Evolutionary conservation across 2,888 invertebrate species (phyloP).

Genomic region (Chloromyia formosa): DNA sequence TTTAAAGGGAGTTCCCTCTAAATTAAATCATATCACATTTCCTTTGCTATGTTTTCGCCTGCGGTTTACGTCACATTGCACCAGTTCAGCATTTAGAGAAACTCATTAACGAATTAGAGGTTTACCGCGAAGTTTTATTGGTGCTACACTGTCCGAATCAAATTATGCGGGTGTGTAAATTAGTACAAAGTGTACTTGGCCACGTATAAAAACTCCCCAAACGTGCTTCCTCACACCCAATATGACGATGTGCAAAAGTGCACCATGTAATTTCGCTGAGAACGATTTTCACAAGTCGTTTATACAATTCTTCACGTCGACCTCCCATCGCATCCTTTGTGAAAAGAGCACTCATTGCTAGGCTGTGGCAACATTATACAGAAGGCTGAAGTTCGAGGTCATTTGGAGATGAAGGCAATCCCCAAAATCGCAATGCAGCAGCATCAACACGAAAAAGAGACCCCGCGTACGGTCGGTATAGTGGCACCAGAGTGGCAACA

Average conservation of each 20-base stretch:
- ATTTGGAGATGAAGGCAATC: slow-evolving; percentile 14
- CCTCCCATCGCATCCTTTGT: neutral
- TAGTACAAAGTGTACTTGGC: neutral
- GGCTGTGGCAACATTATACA: neutral
- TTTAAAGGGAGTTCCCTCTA: too few relatives aligned
- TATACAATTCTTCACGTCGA: neutral
- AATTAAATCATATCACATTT: too few relatives aligned
- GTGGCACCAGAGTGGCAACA: slow-evolving; percentile 17
- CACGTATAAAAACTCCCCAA: too few relatives aligned
- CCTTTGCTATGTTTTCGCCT: too few relatives aligned
- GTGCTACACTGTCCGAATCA: neutral
- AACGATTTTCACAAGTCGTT: neutral
- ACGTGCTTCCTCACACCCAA: too few relatives aligned
- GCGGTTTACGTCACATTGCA: too few relatives aligned
- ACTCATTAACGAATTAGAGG: too few relatives aligned
- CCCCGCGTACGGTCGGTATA: neutral
- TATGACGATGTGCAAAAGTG: neutral
- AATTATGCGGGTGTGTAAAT: neutral
- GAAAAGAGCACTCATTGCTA: neutral
- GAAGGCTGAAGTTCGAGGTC: slow-evolving; percentile 2
- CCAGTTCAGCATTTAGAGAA: too few relatives aligned
- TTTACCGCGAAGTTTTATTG: too few relatives aligned
- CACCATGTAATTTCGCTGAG: neutral
- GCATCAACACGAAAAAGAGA: slow-evolving; percentile 15
- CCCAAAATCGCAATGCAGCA: slow-evolving; percentile 36